Base-by-base conservation (phyloP, 2,113 vertebrate species). In the Pelodiscus sinensis region DNA sequence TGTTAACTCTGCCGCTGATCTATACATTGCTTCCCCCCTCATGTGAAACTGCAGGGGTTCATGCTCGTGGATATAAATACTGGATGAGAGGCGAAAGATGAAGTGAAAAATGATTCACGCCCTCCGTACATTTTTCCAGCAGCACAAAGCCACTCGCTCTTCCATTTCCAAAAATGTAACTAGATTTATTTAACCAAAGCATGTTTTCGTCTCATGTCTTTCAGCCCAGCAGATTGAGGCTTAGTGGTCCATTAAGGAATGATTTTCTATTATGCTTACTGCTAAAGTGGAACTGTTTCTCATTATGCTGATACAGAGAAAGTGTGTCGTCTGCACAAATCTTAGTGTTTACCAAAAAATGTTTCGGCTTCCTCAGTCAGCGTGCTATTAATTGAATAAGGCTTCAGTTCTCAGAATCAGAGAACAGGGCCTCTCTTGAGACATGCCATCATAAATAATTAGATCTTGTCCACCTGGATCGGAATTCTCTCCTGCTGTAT, bases 251-350 rank as follows among this genome's bases (percentile, higher is more conserved):
- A 60, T 90, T 31, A 87, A 93, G 94, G 86, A 94, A 68, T 44
- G 73, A 83, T 65, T 94, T 87, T 56, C 85, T 82, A 65, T 29
- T 93, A 92, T 90, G 62, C 84, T 95, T 91, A 65, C 89, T 54
- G 10, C 44, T 65, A 29, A 58, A 94, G 56, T 24, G 84, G 85
- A 90, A 10, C 88, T 93, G 83, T 91, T 95, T 89, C 92, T 88
- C 90, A 21, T 95, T 77, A 93, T 7, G 78, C 54, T 8, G 38
- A 91, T 85, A 90, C 90, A 1, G 27, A 91, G 87, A 82, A 13
- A 85, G 92, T 81, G 90, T 94, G 90, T 93, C 55, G 54, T 24
- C 82, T 90, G 83, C 88, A 88, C 87, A 81, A 81, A 83, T 90
- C n/a, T 0, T 57, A 11, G 56, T 1, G 8, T 11, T 1, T 22